Conservation (phyloP, 2,888 invertebrate genomes). For the Tromatobia lineatoria region DNA sequence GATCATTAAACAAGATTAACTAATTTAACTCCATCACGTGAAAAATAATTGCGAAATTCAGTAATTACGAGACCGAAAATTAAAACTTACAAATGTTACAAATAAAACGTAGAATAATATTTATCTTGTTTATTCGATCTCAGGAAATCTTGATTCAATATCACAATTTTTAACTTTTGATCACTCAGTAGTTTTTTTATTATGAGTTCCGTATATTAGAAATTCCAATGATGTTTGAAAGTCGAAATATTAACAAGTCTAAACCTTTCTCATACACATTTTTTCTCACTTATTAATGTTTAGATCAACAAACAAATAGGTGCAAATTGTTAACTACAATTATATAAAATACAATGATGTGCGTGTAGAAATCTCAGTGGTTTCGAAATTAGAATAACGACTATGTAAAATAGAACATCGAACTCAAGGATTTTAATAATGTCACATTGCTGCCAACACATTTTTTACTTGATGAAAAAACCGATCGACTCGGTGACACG, state of each 20-base stretch:
- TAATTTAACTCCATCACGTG: not conserved
- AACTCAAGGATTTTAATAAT: no score
- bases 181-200: not conserved
- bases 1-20: constrained; percentile 7
- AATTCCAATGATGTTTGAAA: no score
- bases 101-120: not conserved
- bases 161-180: not conserved
- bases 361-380: no score
- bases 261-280: not conserved
- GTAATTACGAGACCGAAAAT: not conserved
- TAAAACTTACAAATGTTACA: not conserved
- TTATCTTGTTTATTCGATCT: not conserved
- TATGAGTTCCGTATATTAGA: no score
- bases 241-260: no score
- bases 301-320: no score
- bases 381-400: no score
- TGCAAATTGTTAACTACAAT: no score
- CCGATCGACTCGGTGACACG: constrained; percentile 76
- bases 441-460: not conserved
- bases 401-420: no score
- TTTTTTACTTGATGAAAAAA: not conserved
- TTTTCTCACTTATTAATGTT: not conserved
- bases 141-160: not conserved
- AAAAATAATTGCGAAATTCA: not conserved
- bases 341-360: no score